Evolutionary conservation across 2,113 vertebrate species (phyloP).

Genomic region (Rhabdornis inornatus): DNA sequence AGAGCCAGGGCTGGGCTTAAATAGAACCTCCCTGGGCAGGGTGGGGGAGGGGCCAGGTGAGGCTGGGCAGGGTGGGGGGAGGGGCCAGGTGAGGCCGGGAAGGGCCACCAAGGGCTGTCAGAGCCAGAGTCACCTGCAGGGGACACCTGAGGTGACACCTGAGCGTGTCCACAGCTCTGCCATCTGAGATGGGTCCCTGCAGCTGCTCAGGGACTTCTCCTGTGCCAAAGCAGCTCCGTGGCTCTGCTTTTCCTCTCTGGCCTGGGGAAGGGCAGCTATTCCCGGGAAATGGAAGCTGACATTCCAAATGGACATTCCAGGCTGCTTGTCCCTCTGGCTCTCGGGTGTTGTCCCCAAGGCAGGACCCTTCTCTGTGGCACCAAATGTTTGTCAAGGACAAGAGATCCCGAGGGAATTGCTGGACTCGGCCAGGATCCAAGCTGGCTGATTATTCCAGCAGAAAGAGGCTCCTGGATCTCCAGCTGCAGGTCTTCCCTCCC

Average conservation of each 20-base stretch:
- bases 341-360: rapidly evolving
- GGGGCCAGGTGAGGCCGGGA: background rate
- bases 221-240: rapidly evolving
- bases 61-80: too few relatives aligned
- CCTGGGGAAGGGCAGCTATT: background rate
- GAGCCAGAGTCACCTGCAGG: background rate
- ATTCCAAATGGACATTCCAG: background rate
- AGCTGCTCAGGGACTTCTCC: background rate
- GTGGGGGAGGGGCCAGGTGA: too few relatives aligned
- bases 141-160: background rate
- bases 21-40: too few relatives aligned
- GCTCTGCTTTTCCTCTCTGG: background rate
- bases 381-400: rapidly evolving
- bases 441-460: background rate
- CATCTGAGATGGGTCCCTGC: background rate
- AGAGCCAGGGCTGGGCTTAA: background rate
- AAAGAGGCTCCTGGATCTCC: rapidly evolving
- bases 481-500: background rate
- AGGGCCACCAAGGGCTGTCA: background rate
- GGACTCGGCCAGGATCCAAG: background rate
- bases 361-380: too few relatives aligned
- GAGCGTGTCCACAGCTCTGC: background rate
- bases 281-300: background rate
- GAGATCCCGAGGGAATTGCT: background rate
- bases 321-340: rapidly evolving